Evolutionary conservation across 2,113 vertebrate genomes (phyloP).

Genomic region (Speoplatyrhinus poulsoni): DNA sequence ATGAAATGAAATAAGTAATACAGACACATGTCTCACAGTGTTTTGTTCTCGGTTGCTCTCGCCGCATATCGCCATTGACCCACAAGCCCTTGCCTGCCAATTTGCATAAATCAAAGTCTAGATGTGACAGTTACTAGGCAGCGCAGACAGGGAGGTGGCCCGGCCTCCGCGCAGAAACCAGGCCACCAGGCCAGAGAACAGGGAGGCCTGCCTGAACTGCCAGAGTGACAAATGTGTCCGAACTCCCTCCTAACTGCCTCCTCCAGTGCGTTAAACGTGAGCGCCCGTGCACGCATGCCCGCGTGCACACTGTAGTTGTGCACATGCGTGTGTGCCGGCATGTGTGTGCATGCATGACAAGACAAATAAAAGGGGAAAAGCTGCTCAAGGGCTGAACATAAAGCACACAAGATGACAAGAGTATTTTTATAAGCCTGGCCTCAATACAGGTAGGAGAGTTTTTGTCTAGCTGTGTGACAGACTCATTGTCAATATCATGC

Average conservation of each 20-base stretch:
- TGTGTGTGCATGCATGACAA: conserved; percentile 21
- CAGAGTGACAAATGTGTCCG: conserved; percentile 75
- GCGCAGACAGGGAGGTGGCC: conserved; percentile 59
- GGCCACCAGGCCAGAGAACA: conserved; percentile 72
- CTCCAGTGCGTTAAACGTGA: conserved; percentile 26
- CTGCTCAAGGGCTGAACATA: conserved; percentile 23
- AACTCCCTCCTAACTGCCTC: conserved; percentile 56
- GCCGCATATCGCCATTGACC: conserved; percentile 66
- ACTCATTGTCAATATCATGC: not conserved
- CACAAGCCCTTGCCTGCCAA: conserved; percentile 68
- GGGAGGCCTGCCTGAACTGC: conserved; percentile 58
- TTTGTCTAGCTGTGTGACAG: not conserved
- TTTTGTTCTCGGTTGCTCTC: not conserved
- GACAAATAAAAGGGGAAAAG: conserved; percentile 41
- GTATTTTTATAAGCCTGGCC: not conserved
- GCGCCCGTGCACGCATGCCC: conserved; percentile 4
- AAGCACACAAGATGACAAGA: conserved; percentile 12
- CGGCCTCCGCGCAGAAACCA: conserved; percentile 68
- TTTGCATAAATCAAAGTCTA: conserved; percentile 77
- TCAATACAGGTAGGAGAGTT: conserved; percentile 1
- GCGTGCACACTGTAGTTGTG: conserved; percentile 11
- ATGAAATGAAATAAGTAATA: too few species aligned
- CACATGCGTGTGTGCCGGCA: conserved; percentile 11
- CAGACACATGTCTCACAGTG: too few species aligned
- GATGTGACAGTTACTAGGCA: conserved; percentile 77